phyloP scores from a whole-genome alignment of 2,797 vertebrate genomes.

The Malurus leucopterus region DNA sequence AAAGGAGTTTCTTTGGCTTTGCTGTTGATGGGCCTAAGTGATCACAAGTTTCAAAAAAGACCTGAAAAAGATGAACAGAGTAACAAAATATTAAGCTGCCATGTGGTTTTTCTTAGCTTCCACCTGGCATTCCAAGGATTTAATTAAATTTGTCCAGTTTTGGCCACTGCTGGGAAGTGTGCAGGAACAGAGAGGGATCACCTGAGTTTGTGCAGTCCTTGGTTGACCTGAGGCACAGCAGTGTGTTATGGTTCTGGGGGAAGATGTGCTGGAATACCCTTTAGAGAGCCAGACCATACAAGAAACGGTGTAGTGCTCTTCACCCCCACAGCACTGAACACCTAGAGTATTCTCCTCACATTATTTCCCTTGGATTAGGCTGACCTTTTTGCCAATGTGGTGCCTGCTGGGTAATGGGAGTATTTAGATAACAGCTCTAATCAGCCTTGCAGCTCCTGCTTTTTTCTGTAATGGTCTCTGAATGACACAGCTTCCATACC shows the following conservation, averaged over 20 bases:
- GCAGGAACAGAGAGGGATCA: neutral
- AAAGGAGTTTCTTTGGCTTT: neutral
- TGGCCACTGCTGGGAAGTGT: fast-evolving
- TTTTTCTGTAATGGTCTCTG: neutral
- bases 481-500: neutral
- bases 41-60: neutral
- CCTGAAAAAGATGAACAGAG: neutral
- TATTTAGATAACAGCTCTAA: neutral
- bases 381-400: neutral
- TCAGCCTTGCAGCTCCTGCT: neutral
- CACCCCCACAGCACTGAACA: neutral
- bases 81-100: neutral
- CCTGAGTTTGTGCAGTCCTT: neutral
- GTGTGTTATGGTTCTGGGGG: no score
- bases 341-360: neutral
- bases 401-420: neutral
- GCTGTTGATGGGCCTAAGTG: neutral
- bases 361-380: neutral
- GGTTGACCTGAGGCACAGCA: neutral
- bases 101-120: neutral
- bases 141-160: neutral
- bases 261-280: neutral
- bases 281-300: neutral
- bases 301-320: neutral
- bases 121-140: neutral